Percentiles rank a stretch among this genome's conserved stretches.
Evolutionary conservation across 2,113 vertebrate genomes (phyloP).

Genomic region (Pteropus alecto): DNA sequence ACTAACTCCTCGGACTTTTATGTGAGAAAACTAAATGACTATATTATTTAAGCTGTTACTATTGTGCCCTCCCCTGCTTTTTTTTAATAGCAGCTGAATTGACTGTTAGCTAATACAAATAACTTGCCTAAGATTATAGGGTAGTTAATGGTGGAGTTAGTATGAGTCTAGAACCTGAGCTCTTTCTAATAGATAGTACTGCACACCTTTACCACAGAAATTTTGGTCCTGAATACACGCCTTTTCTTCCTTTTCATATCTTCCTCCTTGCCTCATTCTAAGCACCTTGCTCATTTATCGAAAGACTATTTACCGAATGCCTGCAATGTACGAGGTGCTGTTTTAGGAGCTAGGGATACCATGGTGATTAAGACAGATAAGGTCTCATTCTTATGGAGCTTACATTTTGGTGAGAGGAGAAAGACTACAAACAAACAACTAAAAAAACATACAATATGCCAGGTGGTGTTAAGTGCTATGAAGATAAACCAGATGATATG

Average conservation of each 20-base stretch:
- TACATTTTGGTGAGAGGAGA: not conserved
- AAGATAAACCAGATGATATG: not conserved
- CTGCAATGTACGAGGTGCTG: not conserved
- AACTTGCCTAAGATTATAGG: not conserved
- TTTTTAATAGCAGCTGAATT: not conserved
- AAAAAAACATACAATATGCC: not conserved
- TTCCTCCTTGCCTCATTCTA: not conserved
- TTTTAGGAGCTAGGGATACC: not conserved
- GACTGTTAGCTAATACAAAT: not conserved
- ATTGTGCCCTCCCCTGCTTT: not conserved
- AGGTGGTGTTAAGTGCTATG: not conserved
- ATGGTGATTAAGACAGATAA: not conserved
- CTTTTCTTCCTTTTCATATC: not conserved
- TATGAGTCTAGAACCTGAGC: not conserved
- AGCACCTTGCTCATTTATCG: not conserved
- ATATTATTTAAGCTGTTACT: not conserved
- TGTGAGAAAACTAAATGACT: not conserved
- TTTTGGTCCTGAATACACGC: not conserved
- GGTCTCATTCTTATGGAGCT: not conserved
- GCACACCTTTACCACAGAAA: not conserved
- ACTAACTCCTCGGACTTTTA: not conserved
- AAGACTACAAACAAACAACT: not conserved
- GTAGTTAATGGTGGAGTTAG: not conserved
- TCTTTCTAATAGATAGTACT: not conserved
- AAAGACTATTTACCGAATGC: not conserved